These are phyloP conservation scores for Pogonognathellus flavescens DNA, from an alignment of 1,140 invertebrate genomes.

Conservation along the genomic window DNA sequence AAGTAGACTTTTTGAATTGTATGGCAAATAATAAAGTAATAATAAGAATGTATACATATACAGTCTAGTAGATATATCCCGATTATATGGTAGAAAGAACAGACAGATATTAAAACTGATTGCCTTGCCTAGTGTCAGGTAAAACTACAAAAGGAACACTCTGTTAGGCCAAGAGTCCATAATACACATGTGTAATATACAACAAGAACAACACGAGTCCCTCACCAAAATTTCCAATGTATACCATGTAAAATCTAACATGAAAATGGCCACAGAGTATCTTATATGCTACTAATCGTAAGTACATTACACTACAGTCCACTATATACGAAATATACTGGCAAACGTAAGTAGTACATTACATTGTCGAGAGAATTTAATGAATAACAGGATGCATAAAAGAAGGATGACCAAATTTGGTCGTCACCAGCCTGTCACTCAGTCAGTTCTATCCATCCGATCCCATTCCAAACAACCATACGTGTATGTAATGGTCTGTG, in stretches of 20 bases:
- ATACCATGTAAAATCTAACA: not conserved
- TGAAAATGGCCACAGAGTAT: not conserved
- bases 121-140: constrained; percentile 32
- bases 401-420: constrained; percentile 46
- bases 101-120: constrained; percentile 16
- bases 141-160: constrained; percentile 26
- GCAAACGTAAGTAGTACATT: not conserved
- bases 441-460: not conserved
- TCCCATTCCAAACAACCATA: not conserved
- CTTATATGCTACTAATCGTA: not conserved
- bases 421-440: constrained; percentile 44
- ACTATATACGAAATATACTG: not conserved
- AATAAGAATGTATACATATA: not conserved
- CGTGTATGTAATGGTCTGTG: too few relatives aligned
- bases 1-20: not conserved
- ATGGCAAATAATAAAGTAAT: too few relatives aligned
- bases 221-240: constrained; percentile 10
- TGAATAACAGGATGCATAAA: constrained; percentile 47
- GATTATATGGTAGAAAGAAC: not conserved
- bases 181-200: not conserved
- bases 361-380: constrained; percentile 9
- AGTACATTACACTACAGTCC: not conserved
- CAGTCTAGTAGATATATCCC: not conserved
- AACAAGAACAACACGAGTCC: constrained; percentile 27
- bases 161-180: constrained; percentile 28